phyloP scores from a whole-genome alignment of 2,113 vertebrate genomes.

The Mastomys coucha region DNA sequence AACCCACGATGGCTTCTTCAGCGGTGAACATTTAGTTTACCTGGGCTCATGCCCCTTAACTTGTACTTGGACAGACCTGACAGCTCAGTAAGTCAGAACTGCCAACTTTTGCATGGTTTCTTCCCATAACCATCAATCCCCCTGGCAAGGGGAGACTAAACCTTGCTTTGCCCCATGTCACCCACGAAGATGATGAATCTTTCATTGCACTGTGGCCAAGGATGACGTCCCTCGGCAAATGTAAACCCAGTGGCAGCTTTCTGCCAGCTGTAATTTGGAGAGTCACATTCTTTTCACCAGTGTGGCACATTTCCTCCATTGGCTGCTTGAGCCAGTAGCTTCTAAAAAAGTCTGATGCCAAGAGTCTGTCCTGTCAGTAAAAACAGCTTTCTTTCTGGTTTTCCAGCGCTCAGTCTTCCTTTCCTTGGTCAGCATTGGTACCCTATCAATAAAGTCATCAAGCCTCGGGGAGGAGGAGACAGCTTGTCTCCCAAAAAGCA shows the following conservation, averaged over 20 bases:
- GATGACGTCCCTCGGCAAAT: slow-evolving; percentile 63
- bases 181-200: slow-evolving; percentile 74
- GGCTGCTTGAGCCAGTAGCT: slow-evolving; percentile 41
- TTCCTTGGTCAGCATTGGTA: slow-evolving; percentile 66
- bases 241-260: neutral
- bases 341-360: slow-evolving; percentile 62
- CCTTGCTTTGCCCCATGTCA: slow-evolving; percentile 75
- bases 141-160: slow-evolving; percentile 76
- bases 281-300: slow-evolving; percentile 25
- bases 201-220: slow-evolving; percentile 65
- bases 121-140: slow-evolving; percentile 77
- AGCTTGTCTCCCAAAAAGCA: slow-evolving; percentile 45
- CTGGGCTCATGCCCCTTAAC: slow-evolving; percentile 69
- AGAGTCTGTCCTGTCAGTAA: slow-evolving; percentile 60
- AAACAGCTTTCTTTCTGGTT: slow-evolving; percentile 64
- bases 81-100: slow-evolving; percentile 60
- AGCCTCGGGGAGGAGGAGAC: slow-evolving; percentile 41
- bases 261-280: slow-evolving; percentile 31
- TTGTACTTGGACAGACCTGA: slow-evolving; percentile 78
- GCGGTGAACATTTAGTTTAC: slow-evolving; percentile 71
- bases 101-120: slow-evolving; percentile 76
- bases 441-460: slow-evolving; percentile 66
- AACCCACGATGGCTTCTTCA: slow-evolving; percentile 55
- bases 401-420: slow-evolving; percentile 60
- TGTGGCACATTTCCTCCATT: slow-evolving; percentile 49